These are phyloP conservation scores for Machimus rusticus DNA, from an alignment of 2,888 invertebrate genomes.

Conservation along the genomic window DNA sequence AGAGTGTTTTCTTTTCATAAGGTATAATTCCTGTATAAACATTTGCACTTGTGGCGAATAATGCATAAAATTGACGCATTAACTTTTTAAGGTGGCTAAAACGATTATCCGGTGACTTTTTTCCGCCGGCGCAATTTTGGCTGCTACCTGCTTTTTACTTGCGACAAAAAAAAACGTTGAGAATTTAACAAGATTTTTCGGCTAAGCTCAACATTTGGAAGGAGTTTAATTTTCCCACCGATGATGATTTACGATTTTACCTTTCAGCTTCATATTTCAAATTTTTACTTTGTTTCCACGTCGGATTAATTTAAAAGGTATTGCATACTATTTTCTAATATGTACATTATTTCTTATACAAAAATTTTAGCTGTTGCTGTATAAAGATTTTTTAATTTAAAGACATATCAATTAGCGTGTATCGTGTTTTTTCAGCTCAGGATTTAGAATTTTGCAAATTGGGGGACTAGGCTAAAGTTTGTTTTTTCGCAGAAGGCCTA, in stretches of 20 bases:
- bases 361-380: no score
- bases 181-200: slow-evolving; percentile 2
- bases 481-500: no score
- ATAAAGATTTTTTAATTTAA: no score
- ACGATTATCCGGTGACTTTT: slow-evolving; percentile 37
- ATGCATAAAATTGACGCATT: slow-evolving; percentile 40
- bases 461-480: no score
- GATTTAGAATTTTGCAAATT: no score
- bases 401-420: no score
- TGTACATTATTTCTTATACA: no score
- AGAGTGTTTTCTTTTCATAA: slow-evolving; percentile 41
- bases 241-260: not conserved
- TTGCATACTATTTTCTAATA: no score
- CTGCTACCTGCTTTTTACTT: not conserved
- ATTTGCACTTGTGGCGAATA: slow-evolving; percentile 29
- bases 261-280: not conserved
- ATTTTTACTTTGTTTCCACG: no score
- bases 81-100: slow-evolving; percentile 41
- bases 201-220: not conserved
- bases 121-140: not conserved
- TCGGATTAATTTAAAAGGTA: no score
- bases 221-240: not conserved
- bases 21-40: slow-evolving; percentile 38
- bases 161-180: not conserved
- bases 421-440: no score